Percentiles rank a stretch among this genome's conserved stretches.
phyloP scores from a whole-genome alignment of 1,140 invertebrate genomes.

The Tetramorium alpestre region DNA sequence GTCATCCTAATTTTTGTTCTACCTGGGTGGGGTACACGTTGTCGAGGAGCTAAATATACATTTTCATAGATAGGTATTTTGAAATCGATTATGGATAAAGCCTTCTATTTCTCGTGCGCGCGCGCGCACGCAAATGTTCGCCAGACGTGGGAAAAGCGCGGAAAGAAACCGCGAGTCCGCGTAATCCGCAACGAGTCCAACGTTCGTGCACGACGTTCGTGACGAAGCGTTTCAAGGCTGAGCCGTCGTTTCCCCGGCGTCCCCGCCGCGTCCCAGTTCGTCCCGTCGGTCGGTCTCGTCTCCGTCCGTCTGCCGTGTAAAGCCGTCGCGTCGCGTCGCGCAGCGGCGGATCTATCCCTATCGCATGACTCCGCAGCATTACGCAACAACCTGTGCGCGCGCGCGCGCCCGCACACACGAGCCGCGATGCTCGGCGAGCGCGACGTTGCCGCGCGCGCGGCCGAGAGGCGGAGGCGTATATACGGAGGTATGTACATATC shows the following conservation, averaged over 20 bases:
- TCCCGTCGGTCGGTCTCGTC: background rate
- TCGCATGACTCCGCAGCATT: constrained; percentile 73
- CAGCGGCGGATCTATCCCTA: constrained; percentile 49
- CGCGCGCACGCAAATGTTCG: background rate
- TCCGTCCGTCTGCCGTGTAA: background rate
- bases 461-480: background rate
- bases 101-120: background rate
- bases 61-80: background rate
- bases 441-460: constrained; percentile 23
- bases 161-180: constrained; percentile 60
- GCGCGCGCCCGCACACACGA: background rate
- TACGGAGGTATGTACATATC: background rate
- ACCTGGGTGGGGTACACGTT: too few species aligned
- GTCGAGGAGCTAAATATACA: background rate
- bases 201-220: constrained; percentile 59
- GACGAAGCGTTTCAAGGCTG: constrained; percentile 73
- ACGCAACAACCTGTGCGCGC: constrained; percentile 63
- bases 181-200: constrained; percentile 45
- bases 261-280: background rate
- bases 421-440: background rate
- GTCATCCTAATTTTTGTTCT: too few species aligned
- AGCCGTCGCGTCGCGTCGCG: background rate
- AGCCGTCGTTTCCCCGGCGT: constrained; percentile 4
- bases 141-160: constrained; percentile 43
- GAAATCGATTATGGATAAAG: background rate